Base-by-base conservation (phyloP, 2,888 invertebrate genomes). In the Nasonovia ribisnigri region DNA sequence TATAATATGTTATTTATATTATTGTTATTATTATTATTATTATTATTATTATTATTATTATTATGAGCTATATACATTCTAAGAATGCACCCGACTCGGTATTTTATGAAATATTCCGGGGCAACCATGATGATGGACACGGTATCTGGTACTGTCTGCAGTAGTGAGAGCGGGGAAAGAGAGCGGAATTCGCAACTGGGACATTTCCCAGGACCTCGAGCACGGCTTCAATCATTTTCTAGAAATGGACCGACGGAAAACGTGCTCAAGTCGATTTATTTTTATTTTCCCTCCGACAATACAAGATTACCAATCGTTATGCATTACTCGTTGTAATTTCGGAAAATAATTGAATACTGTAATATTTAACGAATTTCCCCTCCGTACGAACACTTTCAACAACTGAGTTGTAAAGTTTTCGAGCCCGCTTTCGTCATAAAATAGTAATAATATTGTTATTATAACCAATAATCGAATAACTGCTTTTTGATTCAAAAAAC, bases 201-300 rank as follows among this genome's bases (percentile, higher is more conserved):
- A 77, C 2, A 36, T 77, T 77, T 77, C 77, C 36, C 77, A 77
- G 36, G 77, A 36, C 20, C 29, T 29, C 48, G 16, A 87, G 88
- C 51, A 54, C 88, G 6, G 51, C 51, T 88, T 36, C 29, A 88
- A n/a, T 51, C 42, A 88, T 88, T 54, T 88, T 20, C 24, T 8
- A 26, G 42, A 88, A 26, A 51, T 57, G 51, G 16, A 57, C 89
- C 11, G 48, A 42, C 24, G 43, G 46, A 24, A 26, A 77, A 90
- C 90, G 48, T 90, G 67, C 90, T 90, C 90, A 29, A 90, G 46
- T 67, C 67, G 43, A 43, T 90, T 29, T 90, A 86, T 42, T 54
- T 88, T 88, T 88, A 87, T 42, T 43, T 29, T 13, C 10, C 88
- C 8, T 51, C 51, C 11, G 60, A 89, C 36, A 89, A 46, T 54